Evolutionary conservation across 2,888 invertebrate genomes (phyloP).

Genomic region (Cephus pulcher): DNA sequence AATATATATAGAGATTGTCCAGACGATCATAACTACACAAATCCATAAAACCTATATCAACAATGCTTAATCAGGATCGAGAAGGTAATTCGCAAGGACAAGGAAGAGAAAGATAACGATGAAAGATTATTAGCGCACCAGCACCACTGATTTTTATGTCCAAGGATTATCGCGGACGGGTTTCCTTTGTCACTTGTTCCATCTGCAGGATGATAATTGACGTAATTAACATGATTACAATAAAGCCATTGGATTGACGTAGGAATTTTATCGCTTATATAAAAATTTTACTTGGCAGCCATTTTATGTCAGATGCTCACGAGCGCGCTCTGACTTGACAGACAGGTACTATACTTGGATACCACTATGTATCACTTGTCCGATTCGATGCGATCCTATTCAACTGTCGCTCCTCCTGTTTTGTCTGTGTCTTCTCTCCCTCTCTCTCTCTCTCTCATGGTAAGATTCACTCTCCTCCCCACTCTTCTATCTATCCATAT

Average conservation of each 20-base stretch:
- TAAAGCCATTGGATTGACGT: background rate
- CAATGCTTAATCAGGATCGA: background rate
- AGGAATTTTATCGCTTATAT: background rate
- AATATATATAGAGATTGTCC: background rate
- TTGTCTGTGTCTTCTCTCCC: background rate
- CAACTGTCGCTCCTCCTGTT: background rate
- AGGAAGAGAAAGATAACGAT: background rate
- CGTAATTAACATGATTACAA: background rate
- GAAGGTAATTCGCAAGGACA: background rate
- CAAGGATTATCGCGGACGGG: background rate
- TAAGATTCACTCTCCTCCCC: background rate
- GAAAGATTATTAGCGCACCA: background rate
- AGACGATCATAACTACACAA: background rate
- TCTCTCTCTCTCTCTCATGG: background rate
- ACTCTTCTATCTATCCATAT: background rate
- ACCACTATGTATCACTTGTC: background rate
- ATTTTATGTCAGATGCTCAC: background rate
- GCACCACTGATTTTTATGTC: background rate
- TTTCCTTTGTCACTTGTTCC: background rate
- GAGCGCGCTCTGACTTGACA: background rate
- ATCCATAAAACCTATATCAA: background rate
- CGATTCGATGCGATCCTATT: background rate
- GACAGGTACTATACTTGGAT: background rate
- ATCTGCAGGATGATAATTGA: background rate
- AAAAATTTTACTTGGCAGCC: background rate